A percentile compares a stretch with the other conserved stretches of the same genome.
Evolutionary conservation across 2,113 vertebrate species (phyloP).

Genomic region (Hippoglossus stenolepis): DNA sequence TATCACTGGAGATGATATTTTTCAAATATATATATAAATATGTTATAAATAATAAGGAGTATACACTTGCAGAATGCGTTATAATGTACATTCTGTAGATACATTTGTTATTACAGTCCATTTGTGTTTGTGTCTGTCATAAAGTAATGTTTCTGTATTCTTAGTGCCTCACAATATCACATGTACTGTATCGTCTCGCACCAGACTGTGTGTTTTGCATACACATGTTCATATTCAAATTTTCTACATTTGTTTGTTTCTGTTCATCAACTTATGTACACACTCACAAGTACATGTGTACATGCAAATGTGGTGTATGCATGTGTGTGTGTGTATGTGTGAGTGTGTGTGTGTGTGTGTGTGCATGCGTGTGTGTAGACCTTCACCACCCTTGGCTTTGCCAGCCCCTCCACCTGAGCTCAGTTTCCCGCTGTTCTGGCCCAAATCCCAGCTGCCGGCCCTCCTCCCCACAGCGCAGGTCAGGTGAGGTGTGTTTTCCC

Average conservation of each 20-base stretch:
- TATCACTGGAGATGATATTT: not conserved
- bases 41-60: no score
- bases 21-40: not conserved
- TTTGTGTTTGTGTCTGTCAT: no score
- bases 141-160: no score
- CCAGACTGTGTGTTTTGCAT: not conserved
- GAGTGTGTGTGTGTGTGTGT: not conserved
- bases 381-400: constrained; percentile 43
- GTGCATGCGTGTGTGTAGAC: constrained; percentile 9
- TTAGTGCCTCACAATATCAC: no score
- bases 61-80: not conserved
- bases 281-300: not conserved
- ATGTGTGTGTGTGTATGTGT: not conserved
- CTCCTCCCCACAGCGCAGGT: constrained; percentile 48
- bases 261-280: not conserved
- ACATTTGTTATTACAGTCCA: not conserved
- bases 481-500: constrained; percentile 54
- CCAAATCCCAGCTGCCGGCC: constrained; percentile 57
- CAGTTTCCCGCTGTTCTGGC: constrained; percentile 62
- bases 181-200: no score
- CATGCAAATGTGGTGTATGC: not conserved
- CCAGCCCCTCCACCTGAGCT: constrained; percentile 35
- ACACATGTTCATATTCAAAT: not conserved
- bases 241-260: not conserved
- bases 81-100: not conserved